Conservation (phyloP, 2,797 vertebrate genomes). For the Lagodon rhomboides region DNA sequence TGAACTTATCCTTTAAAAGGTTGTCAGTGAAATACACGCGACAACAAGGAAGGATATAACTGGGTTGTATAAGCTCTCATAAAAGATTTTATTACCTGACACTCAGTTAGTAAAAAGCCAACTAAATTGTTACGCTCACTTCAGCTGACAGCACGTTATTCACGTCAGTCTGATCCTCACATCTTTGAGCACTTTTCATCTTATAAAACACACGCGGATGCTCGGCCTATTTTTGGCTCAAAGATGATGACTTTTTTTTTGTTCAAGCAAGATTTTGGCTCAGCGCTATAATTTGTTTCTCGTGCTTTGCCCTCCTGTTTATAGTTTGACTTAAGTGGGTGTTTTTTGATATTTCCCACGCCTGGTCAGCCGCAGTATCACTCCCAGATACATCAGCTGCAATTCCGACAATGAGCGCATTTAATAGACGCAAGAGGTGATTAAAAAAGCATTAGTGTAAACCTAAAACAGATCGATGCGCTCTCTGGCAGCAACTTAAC, state of each 20-base stretch:
- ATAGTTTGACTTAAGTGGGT: neutral
- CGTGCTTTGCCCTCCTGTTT: neutral
- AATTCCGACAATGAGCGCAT: neutral
- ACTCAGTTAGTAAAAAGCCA: neutral
- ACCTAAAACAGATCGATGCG: neutral
- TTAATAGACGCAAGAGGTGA: neutral
- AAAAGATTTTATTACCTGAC: neutral
- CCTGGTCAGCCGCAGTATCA: neutral
- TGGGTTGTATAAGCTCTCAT: neutral
- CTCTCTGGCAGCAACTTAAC: constrained; percentile 3
- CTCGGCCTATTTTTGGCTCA: constrained; percentile 46
- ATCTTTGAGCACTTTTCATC: constrained; percentile 23
- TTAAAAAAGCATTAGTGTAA: neutral
- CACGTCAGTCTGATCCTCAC: neutral
- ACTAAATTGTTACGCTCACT: neutral
- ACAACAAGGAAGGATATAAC: neutral
- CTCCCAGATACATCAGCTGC: neutral
- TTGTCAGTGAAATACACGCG: neutral
- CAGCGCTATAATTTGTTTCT: constrained; percentile 4
- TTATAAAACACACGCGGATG: neutral
- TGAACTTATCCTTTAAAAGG: neutral
- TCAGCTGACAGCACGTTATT: constrained; percentile 23
- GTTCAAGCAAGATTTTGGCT: constrained; percentile 2
- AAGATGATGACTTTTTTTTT: constrained; percentile 15
- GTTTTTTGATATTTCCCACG: neutral